phyloP scores from a whole-genome alignment of 1,140 invertebrate genomes.

The Phymastichus coffea region DNA sequence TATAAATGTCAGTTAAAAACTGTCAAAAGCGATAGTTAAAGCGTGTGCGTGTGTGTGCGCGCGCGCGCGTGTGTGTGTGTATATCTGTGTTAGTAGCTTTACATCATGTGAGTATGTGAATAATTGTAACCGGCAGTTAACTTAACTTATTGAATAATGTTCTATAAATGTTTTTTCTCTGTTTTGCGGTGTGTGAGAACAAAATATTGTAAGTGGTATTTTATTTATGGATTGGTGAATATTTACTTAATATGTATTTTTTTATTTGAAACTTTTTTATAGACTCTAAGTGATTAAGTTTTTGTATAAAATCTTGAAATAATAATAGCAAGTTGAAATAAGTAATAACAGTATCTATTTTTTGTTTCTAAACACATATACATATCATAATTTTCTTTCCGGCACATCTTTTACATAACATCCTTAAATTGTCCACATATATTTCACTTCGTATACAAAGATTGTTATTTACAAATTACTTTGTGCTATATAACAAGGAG shows the following conservation, averaged over 20 bases:
- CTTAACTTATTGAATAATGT: conserved; percentile 12
- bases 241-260: no score
- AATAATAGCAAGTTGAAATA: neutral
- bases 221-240: conserved; percentile 17
- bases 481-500: neutral
- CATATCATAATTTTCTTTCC: conserved; percentile 17
- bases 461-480: conserved; percentile 23
- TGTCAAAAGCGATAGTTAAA: neutral
- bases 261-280: no score
- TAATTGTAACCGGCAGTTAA: conserved; percentile 10
- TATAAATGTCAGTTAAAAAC: conserved; percentile 12
- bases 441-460: conserved; percentile 26
- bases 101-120: neutral
- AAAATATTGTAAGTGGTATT: neutral
- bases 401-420: conserved; percentile 16
- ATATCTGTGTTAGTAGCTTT: no score
- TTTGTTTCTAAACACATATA: conserved; percentile 22
- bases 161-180: neutral
- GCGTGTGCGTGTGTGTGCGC: no score
- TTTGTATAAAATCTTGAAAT: no score
- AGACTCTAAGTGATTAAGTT: no score
- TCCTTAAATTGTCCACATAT: conserved; percentile 16
- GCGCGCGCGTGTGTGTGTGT: no score
- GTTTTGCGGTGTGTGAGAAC: neutral
- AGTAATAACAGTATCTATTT: conserved; percentile 21